Conservation (phyloP, 2,797 vertebrate species). For the Phrynocephalus vlangalii region DNA sequence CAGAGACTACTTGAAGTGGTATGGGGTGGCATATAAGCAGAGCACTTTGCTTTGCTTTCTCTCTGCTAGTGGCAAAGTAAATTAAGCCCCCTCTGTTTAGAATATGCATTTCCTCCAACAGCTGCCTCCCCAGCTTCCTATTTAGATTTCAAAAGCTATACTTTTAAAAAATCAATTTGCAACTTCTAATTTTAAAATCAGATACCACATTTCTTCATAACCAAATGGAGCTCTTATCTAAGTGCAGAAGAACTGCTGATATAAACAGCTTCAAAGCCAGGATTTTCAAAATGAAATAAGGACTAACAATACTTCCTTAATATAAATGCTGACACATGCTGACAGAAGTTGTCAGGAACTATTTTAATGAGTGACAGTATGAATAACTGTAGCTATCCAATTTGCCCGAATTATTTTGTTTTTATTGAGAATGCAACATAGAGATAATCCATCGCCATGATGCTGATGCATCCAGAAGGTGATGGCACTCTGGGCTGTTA, state of each 20-base stretch:
- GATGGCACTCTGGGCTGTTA: neutral
- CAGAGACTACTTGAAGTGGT: too few species aligned
- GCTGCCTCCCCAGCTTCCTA: constrained; percentile 56
- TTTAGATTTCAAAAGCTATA: constrained; percentile 62
- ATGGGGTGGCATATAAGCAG: too few species aligned
- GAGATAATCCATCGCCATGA: neutral
- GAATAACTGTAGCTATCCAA: neutral
- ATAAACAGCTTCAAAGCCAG: constrained; percentile 68
- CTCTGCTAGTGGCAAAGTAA: constrained; percentile 54
- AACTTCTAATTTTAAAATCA: constrained; percentile 53
- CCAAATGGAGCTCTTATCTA: constrained; percentile 54
- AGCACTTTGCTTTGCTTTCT: constrained; percentile 10
- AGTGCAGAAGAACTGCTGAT: constrained; percentile 63
- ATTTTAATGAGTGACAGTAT: constrained; percentile 42
- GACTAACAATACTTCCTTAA: constrained; percentile 56
- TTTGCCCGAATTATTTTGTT: neutral
- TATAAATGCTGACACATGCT: constrained; percentile 41
- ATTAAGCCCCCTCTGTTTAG: constrained; percentile 45
- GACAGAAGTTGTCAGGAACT: constrained; percentile 54
- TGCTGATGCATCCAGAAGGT: neutral
- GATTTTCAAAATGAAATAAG: constrained; percentile 66
- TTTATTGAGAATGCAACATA: constrained; percentile 18
- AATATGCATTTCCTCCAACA: constrained; percentile 55
- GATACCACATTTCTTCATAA: constrained; percentile 66
- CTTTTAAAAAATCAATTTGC: constrained; percentile 63